Percentiles rank a stretch among this genome's conserved stretches.
These are phyloP conservation scores for Nerophis lumbriciformis DNA, from an alignment of 2,113 vertebrate species.

Conservation along the genomic window DNA sequence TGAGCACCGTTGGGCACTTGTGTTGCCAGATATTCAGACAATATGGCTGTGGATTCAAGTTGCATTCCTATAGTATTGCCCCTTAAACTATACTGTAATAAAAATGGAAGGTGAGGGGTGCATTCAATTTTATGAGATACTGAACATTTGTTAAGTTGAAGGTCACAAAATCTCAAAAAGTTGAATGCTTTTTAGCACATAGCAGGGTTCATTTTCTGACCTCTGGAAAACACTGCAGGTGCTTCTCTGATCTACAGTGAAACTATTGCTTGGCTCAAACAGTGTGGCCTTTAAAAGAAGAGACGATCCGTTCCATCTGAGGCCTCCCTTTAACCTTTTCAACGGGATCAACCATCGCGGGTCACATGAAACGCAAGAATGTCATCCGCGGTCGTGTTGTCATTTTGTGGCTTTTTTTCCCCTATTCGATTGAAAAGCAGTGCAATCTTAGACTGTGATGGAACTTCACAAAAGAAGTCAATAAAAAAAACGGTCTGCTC, in stretches of 20 bases:
- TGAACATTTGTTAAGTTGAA: too few relatives aligned
- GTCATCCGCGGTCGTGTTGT: neutral
- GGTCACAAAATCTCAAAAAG: too few relatives aligned
- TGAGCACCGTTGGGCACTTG: too few relatives aligned
- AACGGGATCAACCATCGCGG: conserved; percentile 28
- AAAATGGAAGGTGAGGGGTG: too few relatives aligned
- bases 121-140: too few relatives aligned
- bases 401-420: neutral
- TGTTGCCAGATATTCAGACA: neutral
- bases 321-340: conserved; percentile 26
- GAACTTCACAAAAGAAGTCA: neutral
- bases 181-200: neutral
- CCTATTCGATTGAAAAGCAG: neutral
- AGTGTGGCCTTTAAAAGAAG: conserved; percentile 49
- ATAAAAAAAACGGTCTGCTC: neutral
- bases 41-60: too few relatives aligned
- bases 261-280: conserved; percentile 22
- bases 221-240: conserved; percentile 19
- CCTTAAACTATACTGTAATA: too few relatives aligned
- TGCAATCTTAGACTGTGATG: neutral
- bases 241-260: conserved; percentile 33
- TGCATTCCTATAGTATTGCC: too few relatives aligned
- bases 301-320: conserved; percentile 27
- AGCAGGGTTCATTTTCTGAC: conserved; percentile 25
- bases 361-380: conserved; percentile 32